Evolutionary conservation across 2,113 vertebrate genomes (phyloP), one percentile per base, ranked within the genome.

Genomic region (Scomber scombrus): DNA sequence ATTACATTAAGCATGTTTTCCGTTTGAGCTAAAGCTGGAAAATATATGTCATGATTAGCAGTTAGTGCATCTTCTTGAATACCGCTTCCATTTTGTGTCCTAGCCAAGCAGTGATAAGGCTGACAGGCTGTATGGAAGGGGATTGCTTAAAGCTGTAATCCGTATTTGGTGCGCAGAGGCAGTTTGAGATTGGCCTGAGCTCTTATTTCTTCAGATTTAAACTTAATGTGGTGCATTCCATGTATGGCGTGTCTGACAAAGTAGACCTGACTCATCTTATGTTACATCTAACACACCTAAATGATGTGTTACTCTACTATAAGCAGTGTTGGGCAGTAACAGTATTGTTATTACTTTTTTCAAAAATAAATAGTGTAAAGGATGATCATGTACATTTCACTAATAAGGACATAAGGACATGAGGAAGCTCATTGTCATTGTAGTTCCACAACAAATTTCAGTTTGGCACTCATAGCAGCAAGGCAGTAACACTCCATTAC

Each of bases 1-100:
- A 46, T 51, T 56, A 50, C n/a, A 54, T 81, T 67, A 71, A 68
- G 52, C 29, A 4, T 71, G 67, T 80, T 80, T 80, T 26, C 63
- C 65, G 50, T 79, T 77, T 11, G 61, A 55, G 76, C 58, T 61
- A n/a, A 82, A 82, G 75, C 61, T n/a, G 56, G 29, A 68, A 73
- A 61, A 73, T 71, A n/a, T 14, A 40, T 78, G 75, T 80, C 68
- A 80, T 21, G 71, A 85, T 81, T 58, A 79, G 72, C 45, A 45
- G 71, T 70, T 18, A 6, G 54, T 14, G 21, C 31, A 47, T 80
- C 63, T 29, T 56, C 21, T 26, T 58, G 54, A 77, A 49, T 10
- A 14, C 23, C 14, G 58, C 19, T 72, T 49, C 47, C 66, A 34
- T 50, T 78, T 61, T 64, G 54, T 70, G 51, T 31, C 58, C 66